Percentiles rank a stretch among this genome's conserved stretches.
These are phyloP conservation scores for Notodonta ziczac DNA, from an alignment of 2,888 invertebrate genomes.

Conservation along the genomic window DNA sequence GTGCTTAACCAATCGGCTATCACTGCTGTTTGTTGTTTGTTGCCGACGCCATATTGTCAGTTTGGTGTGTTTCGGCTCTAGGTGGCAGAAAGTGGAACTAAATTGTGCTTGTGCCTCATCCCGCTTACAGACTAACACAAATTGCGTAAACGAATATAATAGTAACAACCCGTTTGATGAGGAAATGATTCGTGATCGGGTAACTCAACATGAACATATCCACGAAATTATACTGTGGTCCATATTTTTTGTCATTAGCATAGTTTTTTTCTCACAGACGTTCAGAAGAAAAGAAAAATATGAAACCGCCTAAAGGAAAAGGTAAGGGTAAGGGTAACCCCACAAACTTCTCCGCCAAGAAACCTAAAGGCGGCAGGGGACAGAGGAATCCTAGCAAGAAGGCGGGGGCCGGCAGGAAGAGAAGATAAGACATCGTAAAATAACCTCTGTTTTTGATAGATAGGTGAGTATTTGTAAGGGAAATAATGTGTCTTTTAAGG, in stretches of 20 bases:
- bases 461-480: slow-evolving; percentile 6
- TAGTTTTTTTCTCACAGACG: slow-evolving; percentile 59
- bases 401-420: slow-evolving; percentile 87
- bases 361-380: slow-evolving; percentile 89
- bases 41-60: too few species aligned
- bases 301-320: slow-evolving; percentile 64
- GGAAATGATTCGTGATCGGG: too few species aligned
- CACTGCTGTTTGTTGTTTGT: too few species aligned
- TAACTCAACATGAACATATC: too few species aligned
- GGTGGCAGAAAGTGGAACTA: too few species aligned
- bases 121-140: too few species aligned
- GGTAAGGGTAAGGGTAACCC: slow-evolving; percentile 65
- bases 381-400: slow-evolving; percentile 88
- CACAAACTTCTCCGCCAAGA: slow-evolving; percentile 75
- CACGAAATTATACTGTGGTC: too few species aligned
- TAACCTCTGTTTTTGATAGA: slow-evolving; percentile 10
- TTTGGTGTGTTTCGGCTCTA: too few species aligned
- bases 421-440: slow-evolving; percentile 79
- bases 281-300: slow-evolving; percentile 80
- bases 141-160: too few species aligned
- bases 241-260: slow-evolving; percentile 1
- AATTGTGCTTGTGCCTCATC: too few species aligned
- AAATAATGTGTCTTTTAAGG: background rate
- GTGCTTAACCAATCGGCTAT: too few species aligned
- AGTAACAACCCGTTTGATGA: too few species aligned